Evolutionary conservation across 2,797 vertebrate species (phyloP), one percentile per base, ranked within the genome.

Genomic region (Enteromius paludinosus): DNA sequence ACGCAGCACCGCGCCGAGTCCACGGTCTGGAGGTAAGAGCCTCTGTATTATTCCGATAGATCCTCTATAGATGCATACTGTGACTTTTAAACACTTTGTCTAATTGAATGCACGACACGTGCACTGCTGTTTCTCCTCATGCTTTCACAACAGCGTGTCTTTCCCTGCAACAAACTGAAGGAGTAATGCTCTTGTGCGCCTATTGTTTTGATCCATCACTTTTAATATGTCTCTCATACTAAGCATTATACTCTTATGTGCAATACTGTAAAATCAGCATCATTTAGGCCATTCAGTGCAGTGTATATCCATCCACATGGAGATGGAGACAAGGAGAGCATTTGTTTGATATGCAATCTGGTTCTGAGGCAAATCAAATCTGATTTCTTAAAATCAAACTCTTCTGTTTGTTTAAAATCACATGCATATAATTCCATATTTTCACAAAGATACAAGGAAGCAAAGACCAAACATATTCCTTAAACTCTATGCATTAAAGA

Each of bases 61-160:
- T 68, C 4, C 28, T 20, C n/a, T 38, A 38, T 38, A 38, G 35
- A 5, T 20, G 15, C 10, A 43, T 68, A n/a, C 65, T n/a, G 35
- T 59, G 35, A 79, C 66, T 79, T 79, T 79, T 43, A 20, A 59
- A 70, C 78, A 79, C 52, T 79, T 79, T 70, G 38, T 56, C 4
- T 79, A 45, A 59, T 70, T 79, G 23, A 70, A 79, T 33, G 20
- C 78, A 69, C 49, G 14, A 56, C 77, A 70, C 52, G 49, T 70
- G 78, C 66, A 70, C 23, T 79, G 23, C 23, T 52, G 65, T 59
- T 10, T 69, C 47, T 69, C 18, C 30, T 38, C 18, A 17, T 56
- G 71, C 14, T 43, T 43, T 41, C 54, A 59, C n/a, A 61, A 75
- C 49, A 75, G 5, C 4, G 47, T 38, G 28, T 56, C 5, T 17